Evolutionary conservation across 2,113 vertebrate genomes (phyloP).

Genomic region (Cisticola juncidis): DNA sequence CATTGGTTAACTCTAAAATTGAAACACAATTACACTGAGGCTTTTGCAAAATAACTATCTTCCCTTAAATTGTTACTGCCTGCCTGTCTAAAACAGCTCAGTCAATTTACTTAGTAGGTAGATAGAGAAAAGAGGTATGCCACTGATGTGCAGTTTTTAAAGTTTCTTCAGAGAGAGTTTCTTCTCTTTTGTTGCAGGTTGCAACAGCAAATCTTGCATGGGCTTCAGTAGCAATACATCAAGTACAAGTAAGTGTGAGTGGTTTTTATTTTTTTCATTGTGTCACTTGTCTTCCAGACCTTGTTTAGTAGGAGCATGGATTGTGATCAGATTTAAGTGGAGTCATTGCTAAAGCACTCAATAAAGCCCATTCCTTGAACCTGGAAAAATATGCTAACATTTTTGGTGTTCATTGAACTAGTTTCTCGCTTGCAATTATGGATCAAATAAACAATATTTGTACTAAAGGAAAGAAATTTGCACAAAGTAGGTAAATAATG

Average conservation of each 20-base stretch:
- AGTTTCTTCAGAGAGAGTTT: background rate
- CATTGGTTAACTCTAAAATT: background rate
- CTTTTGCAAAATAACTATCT: background rate
- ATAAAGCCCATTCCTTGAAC: background rate
- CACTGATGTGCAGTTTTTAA: background rate
- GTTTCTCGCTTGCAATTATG: background rate
- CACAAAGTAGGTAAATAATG: background rate
- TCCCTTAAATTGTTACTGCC: background rate
- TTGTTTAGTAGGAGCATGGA: background rate
- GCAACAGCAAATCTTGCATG: slow-evolving; percentile 96
- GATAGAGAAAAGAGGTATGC: background rate
- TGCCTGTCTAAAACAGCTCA: background rate
- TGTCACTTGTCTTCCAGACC: background rate
- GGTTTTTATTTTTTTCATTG: background rate
- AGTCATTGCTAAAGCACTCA: background rate
- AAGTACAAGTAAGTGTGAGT: slow-evolving; percentile 88
- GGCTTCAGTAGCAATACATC: slow-evolving; percentile 97
- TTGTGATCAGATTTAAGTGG: background rate
- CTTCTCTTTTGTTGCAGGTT: slow-evolving; percentile 78
- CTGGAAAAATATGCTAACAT: background rate
- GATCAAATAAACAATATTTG: background rate
- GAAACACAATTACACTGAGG: background rate
- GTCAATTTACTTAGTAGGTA: background rate
- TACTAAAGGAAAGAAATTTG: background rate
- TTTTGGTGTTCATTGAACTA: background rate